phyloP scores from a whole-genome alignment of 2,888 invertebrate genomes.

The Machimus rusticus region DNA sequence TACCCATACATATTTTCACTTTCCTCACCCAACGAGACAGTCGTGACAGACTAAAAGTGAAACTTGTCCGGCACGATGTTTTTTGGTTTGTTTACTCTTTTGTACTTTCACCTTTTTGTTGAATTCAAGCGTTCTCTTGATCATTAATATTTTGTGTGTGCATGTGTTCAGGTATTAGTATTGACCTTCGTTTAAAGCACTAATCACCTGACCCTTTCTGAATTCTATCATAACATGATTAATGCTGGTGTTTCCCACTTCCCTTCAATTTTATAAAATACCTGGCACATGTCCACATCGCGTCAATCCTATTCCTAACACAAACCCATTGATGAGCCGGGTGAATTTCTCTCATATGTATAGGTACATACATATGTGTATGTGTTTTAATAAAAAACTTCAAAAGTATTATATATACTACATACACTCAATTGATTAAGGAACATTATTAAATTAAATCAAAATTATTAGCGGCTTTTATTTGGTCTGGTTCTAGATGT shows the following conservation, averaged over 20 bases:
- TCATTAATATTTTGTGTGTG: background rate
- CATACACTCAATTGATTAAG: too few relatives aligned
- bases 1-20: slow-evolving; percentile 3
- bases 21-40: background rate
- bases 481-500: too few relatives aligned
- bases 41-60: slow-evolving; percentile 7
- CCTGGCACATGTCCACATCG: background rate
- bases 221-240: background rate
- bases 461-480: too few relatives aligned
- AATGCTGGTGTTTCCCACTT: background rate
- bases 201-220: background rate
- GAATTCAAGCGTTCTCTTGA: background rate
- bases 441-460: too few relatives aligned
- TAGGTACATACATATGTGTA: too few relatives aligned
- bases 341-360: background rate
- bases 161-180: background rate
- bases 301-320: too few relatives aligned
- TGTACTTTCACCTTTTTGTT: slow-evolving; percentile 11
- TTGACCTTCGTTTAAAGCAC: background rate
- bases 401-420: too few relatives aligned
- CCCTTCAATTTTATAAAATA: background rate
- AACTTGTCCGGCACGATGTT: background rate
- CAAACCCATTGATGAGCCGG: background rate
- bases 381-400: too few relatives aligned
- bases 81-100: slow-evolving; percentile 7